Evolutionary conservation across 2,888 invertebrate species (phyloP).

Genomic region (Mythimna vitellina): DNA sequence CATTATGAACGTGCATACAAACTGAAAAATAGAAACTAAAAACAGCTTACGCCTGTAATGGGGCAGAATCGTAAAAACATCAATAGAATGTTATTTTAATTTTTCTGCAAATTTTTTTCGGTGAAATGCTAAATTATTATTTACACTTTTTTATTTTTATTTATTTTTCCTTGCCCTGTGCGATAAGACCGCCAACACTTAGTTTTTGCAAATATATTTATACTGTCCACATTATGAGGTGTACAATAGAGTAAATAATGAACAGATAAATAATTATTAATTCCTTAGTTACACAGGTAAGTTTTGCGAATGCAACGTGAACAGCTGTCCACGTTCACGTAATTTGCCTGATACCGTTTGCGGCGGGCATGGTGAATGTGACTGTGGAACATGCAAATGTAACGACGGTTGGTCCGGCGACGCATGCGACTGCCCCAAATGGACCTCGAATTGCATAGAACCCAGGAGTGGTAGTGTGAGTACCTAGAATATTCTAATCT

Average conservation of each 20-base stretch:
- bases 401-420: constrained; percentile 76
- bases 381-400: constrained; percentile 91
- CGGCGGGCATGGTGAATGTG: constrained; percentile 92
- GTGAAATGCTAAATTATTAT: no score
- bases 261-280: no score
- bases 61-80: background rate
- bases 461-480: constrained; percentile 67
- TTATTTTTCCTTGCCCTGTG: no score
- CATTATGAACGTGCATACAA: background rate
- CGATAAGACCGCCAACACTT: no score
- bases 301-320: constrained; percentile 79
- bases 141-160: no score
- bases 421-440: constrained; percentile 79
- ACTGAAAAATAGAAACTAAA: background rate
- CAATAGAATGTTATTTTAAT: background rate
- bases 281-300: constrained; percentile 71
- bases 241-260: no score
- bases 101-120: no score
- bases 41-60: background rate
- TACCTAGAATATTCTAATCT: constrained; percentile 8
- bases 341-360: constrained; percentile 76
- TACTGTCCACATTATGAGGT: no score
- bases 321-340: constrained; percentile 71
- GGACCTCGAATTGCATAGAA: constrained; percentile 58
- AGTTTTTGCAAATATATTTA: no score